Conservation (phyloP, 2,888 invertebrate genomes). For the Metacarcinus magister region DNA sequence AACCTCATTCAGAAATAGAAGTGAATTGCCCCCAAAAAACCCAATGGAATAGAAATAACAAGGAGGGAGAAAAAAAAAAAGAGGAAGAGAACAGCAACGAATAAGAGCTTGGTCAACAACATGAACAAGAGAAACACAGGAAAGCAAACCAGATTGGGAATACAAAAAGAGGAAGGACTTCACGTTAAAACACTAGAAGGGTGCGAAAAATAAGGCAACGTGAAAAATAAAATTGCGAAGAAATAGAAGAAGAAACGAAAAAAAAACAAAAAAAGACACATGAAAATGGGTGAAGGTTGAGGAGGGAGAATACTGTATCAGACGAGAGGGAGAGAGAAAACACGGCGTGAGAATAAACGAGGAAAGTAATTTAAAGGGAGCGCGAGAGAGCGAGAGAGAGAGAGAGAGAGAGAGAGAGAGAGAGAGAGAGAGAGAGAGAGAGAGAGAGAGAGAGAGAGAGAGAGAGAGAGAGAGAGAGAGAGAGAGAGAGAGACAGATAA, state of each 20-base stretch:
- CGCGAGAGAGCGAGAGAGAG: background rate
- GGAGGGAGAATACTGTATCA: constrained; percentile 14
- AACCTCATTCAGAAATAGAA: background rate
- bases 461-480: constrained; percentile 46
- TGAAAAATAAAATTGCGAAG: background rate
- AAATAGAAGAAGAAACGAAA: background rate
- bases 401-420: background rate
- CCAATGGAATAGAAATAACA: too few relatives aligned
- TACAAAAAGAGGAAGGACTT: too few relatives aligned
- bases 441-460: constrained; percentile 60
- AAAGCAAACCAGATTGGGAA: background rate
- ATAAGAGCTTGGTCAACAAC: background rate
- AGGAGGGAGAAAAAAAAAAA: background rate
- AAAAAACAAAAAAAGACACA: background rate
- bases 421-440: constrained; percentile 43
- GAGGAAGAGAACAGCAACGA: background rate
- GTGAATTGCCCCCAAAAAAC: background rate
- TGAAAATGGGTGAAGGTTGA: background rate
- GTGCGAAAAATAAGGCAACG: background rate
- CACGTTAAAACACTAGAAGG: background rate
- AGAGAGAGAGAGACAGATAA: background rate
- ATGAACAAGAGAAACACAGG: background rate
- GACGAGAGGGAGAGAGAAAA: background rate
- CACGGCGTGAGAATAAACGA: background rate
- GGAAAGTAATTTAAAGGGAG: background rate